Conservation (phyloP, 2,113 vertebrate species). For the Thinocorus orbignyianus region DNA sequence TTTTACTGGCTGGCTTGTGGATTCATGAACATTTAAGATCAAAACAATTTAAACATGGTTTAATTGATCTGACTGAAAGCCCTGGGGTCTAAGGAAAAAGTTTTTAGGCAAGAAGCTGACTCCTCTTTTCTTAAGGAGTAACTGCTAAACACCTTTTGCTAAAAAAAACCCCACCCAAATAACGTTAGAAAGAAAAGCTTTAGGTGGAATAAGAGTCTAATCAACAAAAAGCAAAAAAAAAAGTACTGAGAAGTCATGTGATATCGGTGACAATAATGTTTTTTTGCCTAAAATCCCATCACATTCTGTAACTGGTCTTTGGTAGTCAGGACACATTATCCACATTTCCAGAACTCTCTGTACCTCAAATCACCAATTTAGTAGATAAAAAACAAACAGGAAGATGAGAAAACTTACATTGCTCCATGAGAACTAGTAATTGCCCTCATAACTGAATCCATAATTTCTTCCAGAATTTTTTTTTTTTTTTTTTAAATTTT, state of each 20-base stretch:
- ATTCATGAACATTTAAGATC: neutral
- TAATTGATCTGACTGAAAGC: neutral
- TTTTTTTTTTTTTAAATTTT: neutral
- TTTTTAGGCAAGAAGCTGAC: neutral
- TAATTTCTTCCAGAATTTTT: neutral
- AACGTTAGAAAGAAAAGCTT: neutral
- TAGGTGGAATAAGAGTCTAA: neutral
- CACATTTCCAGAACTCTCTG: neutral
- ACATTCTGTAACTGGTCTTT: neutral
- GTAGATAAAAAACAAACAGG: neutral
- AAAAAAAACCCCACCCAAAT: neutral
- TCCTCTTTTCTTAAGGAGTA: neutral
- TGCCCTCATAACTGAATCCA: neutral
- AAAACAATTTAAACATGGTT: neutral
- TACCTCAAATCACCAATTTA: neutral
- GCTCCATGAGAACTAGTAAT: neutral
- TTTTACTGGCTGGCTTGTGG: neutral
- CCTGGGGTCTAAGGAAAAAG: neutral
- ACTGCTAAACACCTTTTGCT: neutral
- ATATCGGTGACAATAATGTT: neutral
- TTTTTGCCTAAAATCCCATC: neutral
- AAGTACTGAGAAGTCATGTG: rapidly evolving
- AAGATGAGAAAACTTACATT: neutral
- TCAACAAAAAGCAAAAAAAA: neutral
- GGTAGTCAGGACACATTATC: neutral